Evolutionary conservation across 2,888 invertebrate genomes (phyloP).

Genomic region (Euproctis similis): DNA sequence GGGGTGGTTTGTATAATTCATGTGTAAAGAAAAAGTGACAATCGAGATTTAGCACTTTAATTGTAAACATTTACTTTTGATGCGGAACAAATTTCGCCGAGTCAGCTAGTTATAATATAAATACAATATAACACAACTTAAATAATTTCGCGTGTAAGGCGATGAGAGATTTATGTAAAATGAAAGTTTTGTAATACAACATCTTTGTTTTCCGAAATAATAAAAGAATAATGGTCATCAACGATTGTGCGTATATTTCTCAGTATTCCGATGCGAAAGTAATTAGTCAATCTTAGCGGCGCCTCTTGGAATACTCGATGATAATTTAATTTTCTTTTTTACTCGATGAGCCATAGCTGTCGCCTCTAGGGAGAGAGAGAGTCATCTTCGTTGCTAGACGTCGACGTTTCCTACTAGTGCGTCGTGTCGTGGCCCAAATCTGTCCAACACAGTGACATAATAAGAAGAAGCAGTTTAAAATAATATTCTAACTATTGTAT

Average conservation of each 20-base stretch:
- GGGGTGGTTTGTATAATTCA: too few relatives aligned
- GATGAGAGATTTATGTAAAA: too few relatives aligned
- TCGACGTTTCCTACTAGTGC: too few relatives aligned
- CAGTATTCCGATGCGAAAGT: slow-evolving; percentile 29
- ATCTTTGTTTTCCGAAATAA: too few relatives aligned
- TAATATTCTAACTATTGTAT: neutral
- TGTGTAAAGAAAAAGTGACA: too few relatives aligned
- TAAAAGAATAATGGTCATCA: slow-evolving; percentile 20
- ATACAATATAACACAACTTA: too few relatives aligned
- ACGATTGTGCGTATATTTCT: slow-evolving; percentile 20
- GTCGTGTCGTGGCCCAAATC: slow-evolving; percentile 45
- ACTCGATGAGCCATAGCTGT: slow-evolving; percentile 35
- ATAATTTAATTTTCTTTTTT: slow-evolving; percentile 33
- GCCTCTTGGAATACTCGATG: slow-evolving; percentile 28
- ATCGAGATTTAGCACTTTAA: too few relatives aligned
- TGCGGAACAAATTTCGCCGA: too few relatives aligned
- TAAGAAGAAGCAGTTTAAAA: slow-evolving; percentile 3
- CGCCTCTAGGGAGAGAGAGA: slow-evolving; percentile 31
- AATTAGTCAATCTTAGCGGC: slow-evolving; percentile 35
- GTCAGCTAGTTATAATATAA: too few relatives aligned
- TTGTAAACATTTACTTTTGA: too few relatives aligned
- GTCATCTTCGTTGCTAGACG: slow-evolving; percentile 43
- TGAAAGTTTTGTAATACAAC: too few relatives aligned
- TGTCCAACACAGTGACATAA: slow-evolving; percentile 37
- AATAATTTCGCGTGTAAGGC: too few relatives aligned